phyloP scores from a whole-genome alignment of 2,888 invertebrate species.

The Dioctria linearis region DNA sequence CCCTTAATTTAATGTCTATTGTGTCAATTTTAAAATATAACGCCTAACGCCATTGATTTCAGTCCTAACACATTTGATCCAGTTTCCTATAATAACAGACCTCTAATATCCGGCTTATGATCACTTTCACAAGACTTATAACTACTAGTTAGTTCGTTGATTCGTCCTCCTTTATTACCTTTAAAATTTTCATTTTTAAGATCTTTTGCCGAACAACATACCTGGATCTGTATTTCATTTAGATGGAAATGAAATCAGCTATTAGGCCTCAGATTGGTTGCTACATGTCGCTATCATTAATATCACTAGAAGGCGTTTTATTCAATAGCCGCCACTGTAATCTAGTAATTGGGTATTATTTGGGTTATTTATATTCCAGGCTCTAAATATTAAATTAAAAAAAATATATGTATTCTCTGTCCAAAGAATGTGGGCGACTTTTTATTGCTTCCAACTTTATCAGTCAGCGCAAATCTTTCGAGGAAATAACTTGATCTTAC shows the following conservation, averaged over 20 bases:
- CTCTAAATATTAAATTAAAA: neutral
- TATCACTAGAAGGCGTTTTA: neutral
- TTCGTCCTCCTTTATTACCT: neutral
- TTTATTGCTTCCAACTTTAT: neutral
- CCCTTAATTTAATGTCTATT: no score
- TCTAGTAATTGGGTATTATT: slow-evolving; percentile 31
- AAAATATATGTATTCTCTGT: neutral
- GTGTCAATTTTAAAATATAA: neutral
- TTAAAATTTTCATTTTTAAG: neutral
- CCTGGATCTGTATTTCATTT: neutral
- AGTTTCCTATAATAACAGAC: slow-evolving; percentile 7
- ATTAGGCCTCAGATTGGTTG: neutral
- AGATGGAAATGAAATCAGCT: neutral
- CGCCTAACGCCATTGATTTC: slow-evolving; percentile 9
- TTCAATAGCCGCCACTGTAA: slow-evolving; percentile 41
- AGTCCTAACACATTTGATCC: neutral
- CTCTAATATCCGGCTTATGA: slow-evolving; percentile 24
- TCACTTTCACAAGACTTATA: slow-evolving; percentile 15
- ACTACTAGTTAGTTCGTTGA: neutral
- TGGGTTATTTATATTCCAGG: slow-evolving; percentile 8
- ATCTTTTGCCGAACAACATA: slow-evolving; percentile 2
- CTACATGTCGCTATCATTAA: slow-evolving; percentile 17
- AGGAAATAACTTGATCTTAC: slow-evolving; percentile 2
- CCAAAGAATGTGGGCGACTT: slow-evolving; percentile 15
- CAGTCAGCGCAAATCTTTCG: slow-evolving; percentile 15